These are phyloP conservation scores for Drosophila athabasca DNA, from an alignment of 1,140 invertebrate species.

Conservation along the genomic window DNA sequence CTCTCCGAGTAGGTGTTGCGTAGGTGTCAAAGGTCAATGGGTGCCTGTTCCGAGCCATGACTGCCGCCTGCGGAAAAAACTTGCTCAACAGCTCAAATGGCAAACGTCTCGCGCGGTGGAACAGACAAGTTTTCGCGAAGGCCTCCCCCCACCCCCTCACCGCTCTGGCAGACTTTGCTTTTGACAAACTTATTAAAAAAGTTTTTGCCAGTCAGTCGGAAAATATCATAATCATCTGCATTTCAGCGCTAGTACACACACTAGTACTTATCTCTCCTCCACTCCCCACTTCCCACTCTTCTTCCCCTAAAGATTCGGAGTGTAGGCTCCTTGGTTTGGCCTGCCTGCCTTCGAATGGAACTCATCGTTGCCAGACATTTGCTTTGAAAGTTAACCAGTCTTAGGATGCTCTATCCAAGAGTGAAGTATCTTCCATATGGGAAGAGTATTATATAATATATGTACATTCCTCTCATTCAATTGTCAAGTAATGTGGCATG, in stretches of 20 bases:
- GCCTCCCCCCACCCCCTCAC: background rate
- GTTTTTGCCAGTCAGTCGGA: conserved; percentile 59
- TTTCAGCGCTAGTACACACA: conserved; percentile 33
- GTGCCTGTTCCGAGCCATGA: conserved; percentile 31
- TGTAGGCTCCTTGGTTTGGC: conserved; percentile 4
- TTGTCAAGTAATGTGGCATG: conserved; percentile 40
- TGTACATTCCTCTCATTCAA: conserved; percentile 26
- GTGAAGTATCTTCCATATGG: background rate
- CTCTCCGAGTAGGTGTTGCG: conserved; percentile 57
- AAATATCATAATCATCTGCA: conserved; percentile 75
- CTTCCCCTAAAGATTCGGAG: conserved; percentile 21
- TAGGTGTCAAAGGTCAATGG: conserved; percentile 72
- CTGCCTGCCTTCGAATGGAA: conserved; percentile 34
- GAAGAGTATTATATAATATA: too few relatives aligned
- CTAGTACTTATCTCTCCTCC: conserved; percentile 11
- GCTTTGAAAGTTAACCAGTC: conserved; percentile 29
- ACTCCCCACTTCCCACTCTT: conserved; percentile 16
- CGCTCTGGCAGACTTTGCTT: conserved; percentile 50
- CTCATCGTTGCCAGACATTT: conserved; percentile 65
- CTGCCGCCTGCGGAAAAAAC: conserved; percentile 43
- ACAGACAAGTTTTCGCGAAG: conserved; percentile 28
- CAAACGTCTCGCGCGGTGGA: conserved; percentile 25
- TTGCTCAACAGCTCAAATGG: conserved; percentile 63
- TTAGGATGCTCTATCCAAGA: conserved; percentile 23
- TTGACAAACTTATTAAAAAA: conserved; percentile 81